Base-by-base conservation (phyloP, 2,888 invertebrate genomes). In the Limnephilus lunatus region DNA sequence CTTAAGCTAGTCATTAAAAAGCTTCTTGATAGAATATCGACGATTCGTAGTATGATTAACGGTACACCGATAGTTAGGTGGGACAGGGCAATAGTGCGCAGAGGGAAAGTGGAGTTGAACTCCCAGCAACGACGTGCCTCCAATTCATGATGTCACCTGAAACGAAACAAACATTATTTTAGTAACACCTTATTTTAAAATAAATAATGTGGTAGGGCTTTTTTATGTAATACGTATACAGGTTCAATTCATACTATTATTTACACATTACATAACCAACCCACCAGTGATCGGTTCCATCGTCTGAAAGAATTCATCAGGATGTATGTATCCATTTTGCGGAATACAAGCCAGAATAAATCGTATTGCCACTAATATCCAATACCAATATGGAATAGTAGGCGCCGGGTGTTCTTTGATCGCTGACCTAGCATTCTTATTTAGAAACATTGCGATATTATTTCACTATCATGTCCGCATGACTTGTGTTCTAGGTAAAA, bases 251-350 rank as follows among this genome's bases (percentile, higher is more conserved):
- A 81, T 19, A 83, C 4, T 25, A 85, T 82, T 39, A 85, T 81
- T 3, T 35, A 39, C n/a, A 31, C 9, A 80, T 32, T n/a, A 81
- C 12, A 88, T 53, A 68, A 85, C 31, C 39, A 81, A 81, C 83
- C 30, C 95, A 99, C 99, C 98, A 94, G 98, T 98, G 94, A 98
- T 96, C 91, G 99, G 97, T 96, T 99, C 99, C 19, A 98, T 96
- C 48, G 98, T 98, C 95, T 99, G 99, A 95, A 99, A 99, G 95
- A 98, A 99, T 95, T 99, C 99, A 95, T 99, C 99, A 0, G 99
- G 99, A 95, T 99, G 99, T 94, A 99, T 98, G 94, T 99, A 99
- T 88, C 99, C 99, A 91, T 96, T 96, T 95, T 99, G 99, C 48
- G 98, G 98, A 92, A 98, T 94, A 92, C 98, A 95, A n/a, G 98